Evolutionary conservation across 2,797 vertebrate genomes (phyloP).

Genomic region (Kryptopterus vitreolus): DNA sequence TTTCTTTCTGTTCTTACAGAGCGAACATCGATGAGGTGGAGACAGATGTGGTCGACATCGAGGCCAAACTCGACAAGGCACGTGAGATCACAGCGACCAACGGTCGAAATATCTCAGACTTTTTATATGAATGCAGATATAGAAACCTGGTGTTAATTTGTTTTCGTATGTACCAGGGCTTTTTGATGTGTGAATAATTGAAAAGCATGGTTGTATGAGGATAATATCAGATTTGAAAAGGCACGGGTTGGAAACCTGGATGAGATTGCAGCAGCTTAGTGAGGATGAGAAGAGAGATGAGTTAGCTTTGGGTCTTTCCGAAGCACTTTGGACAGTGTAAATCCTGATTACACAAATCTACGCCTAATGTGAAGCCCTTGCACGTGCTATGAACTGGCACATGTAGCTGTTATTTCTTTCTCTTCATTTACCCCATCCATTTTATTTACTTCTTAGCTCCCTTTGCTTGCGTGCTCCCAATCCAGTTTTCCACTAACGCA

Average conservation of each 20-base stretch:
- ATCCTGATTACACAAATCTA: neutral
- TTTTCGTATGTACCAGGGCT: neutral
- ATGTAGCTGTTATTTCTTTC: neutral
- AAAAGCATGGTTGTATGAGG: neutral
- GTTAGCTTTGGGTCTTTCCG: neutral
- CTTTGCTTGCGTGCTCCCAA: no score
- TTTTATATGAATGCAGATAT: neutral
- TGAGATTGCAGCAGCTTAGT: conserved; percentile 31
- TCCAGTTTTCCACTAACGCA: conserved; percentile 24
- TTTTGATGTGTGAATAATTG: conserved; percentile 10
- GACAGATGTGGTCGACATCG: conserved; percentile 85
- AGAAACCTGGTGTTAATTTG: neutral
- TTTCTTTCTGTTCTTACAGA: conserved; percentile 64
- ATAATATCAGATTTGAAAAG: conserved; percentile 6
- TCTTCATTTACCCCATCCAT: neutral
- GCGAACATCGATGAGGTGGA: conserved; percentile 87
- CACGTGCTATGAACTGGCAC: neutral
- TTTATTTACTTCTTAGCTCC: neutral
- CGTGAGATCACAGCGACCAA: neutral
- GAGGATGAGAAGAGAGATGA: neutral
- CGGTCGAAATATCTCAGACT: neutral
- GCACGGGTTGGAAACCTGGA: conserved; percentile 22
- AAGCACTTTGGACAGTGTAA: neutral
- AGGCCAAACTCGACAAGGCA: conserved; percentile 86
- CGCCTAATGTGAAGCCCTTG: neutral